These are phyloP conservation scores for Chascanopsetta lugubris DNA, from an alignment of 2,113 vertebrate species.

Conservation along the genomic window DNA sequence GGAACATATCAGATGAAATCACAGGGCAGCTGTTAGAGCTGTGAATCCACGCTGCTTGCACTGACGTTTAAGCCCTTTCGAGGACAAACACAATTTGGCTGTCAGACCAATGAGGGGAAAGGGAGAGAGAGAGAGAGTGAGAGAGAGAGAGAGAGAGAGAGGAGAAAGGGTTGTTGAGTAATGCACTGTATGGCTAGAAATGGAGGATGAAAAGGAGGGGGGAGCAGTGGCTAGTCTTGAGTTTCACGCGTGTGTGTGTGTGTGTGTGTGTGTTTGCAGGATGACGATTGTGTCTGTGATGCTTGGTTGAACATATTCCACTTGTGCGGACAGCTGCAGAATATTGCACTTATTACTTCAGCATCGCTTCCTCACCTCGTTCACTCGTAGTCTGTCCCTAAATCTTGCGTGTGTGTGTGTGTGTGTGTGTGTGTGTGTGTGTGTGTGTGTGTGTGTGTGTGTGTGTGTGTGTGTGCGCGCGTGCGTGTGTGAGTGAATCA, in stretches of 20 bases:
- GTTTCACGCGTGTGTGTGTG: slow-evolving; percentile 15
- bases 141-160: slow-evolving; percentile 37
- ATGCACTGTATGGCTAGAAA: slow-evolving; percentile 56
- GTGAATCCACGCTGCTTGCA: slow-evolving; percentile 62
- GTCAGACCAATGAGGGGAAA: slow-evolving; percentile 78
- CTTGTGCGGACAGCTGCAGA: slow-evolving; percentile 71
- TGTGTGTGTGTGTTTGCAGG: slow-evolving; percentile 22
- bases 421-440: slow-evolving; percentile 6
- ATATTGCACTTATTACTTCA: slow-evolving; percentile 77
- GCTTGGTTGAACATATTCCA: slow-evolving; percentile 77
- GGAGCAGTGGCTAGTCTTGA: slow-evolving; percentile 11
- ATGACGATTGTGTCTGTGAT: slow-evolving; percentile 57
- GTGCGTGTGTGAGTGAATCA: no score
- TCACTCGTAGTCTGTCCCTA: slow-evolving; percentile 30
- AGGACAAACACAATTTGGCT: slow-evolving; percentile 83
- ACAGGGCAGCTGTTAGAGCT: slow-evolving; percentile 55
- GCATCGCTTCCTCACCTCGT: slow-evolving; percentile 67
- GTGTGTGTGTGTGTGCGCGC: no score
- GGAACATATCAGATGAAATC: slow-evolving; percentile 58
- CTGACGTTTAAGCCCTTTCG: slow-evolving; percentile 78
- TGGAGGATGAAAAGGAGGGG: slow-evolving; percentile 30
- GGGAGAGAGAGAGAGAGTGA: slow-evolving; percentile 38
- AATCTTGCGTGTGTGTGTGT: slow-evolving; percentile 24
- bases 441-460: no score
- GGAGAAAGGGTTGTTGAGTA: slow-evolving; percentile 38